Evolutionary conservation across 2,113 vertebrate genomes (phyloP).

Genomic region (Columba livia): DNA sequence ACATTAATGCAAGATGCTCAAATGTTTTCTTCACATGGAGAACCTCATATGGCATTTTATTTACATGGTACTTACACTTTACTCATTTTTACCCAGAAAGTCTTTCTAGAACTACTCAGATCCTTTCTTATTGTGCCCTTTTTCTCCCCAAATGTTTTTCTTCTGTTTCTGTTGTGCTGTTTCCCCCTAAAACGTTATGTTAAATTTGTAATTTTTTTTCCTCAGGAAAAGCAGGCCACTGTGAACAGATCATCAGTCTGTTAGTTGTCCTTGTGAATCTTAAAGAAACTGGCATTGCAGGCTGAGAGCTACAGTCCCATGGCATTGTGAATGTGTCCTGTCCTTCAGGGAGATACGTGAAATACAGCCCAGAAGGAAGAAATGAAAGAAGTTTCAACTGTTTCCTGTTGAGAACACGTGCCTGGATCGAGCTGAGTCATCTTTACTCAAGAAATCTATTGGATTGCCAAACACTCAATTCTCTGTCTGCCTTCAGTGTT

Average conservation of each 20-base stretch:
- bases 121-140: neutral
- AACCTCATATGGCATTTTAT: neutral
- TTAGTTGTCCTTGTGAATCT: neutral
- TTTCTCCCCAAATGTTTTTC: neutral
- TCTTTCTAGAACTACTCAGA: neutral
- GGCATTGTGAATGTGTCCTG: neutral
- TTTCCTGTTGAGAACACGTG: neutral
- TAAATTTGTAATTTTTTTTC: neutral
- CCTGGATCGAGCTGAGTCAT: neutral
- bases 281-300: neutral
- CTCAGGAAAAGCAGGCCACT: neutral
- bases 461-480: neutral
- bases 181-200: neutral
- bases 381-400: neutral
- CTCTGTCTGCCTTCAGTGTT: neutral
- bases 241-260: neutral
- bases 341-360: neutral
- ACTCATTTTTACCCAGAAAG: neutral
- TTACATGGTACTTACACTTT: neutral
- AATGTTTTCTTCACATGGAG: neutral
- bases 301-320: neutral
- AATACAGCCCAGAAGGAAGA: neutral
- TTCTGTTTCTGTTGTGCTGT: neutral
- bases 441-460: neutral
- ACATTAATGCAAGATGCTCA: neutral